Conservation (phyloP, 2,797 vertebrate genomes). For the Helarctos malayanus region DNA sequence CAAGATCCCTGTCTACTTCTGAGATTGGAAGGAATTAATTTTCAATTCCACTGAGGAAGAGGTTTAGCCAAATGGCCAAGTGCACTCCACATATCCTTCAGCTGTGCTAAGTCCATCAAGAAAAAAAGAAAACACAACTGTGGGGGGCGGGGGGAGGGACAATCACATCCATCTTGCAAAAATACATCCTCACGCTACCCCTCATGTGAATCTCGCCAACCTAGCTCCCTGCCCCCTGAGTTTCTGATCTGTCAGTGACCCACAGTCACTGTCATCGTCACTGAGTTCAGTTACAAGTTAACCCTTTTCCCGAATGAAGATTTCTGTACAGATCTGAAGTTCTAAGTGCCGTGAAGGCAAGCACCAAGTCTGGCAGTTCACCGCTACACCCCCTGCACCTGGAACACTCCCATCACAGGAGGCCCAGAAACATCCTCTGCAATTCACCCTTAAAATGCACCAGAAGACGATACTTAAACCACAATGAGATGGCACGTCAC, state of each 20-base stretch:
- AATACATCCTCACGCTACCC: slow-evolving; percentile 6
- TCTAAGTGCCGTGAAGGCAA: background rate
- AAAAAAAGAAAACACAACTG: background rate
- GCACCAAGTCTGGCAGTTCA: background rate
- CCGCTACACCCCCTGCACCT: background rate
- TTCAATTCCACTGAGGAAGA: slow-evolving; percentile 79
- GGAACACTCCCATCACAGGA: background rate
- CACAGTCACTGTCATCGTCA: slow-evolving; percentile 21
- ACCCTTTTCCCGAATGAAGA: background rate
- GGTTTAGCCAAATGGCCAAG: slow-evolving; percentile 69
- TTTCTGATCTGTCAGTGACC: slow-evolving; percentile 14
- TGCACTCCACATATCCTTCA: slow-evolving; percentile 74
- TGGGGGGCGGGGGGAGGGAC: background rate
- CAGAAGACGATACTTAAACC: background rate
- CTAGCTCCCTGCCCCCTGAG: background rate
- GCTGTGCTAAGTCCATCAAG: slow-evolving; percentile 66
- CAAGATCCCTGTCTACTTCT: slow-evolving; percentile 61
- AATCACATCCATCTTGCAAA: slow-evolving; percentile 72
- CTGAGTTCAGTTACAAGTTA: background rate
- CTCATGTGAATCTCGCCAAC: background rate
- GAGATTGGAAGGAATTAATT: slow-evolving; percentile 76
- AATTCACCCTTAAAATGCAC: background rate
- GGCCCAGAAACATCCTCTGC: background rate
- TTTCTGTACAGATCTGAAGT: background rate
- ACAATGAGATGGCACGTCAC: background rate